Evolutionary conservation across 2,797 vertebrate species (phyloP).

Genomic region (Pipistrellus pygmaeus): DNA sequence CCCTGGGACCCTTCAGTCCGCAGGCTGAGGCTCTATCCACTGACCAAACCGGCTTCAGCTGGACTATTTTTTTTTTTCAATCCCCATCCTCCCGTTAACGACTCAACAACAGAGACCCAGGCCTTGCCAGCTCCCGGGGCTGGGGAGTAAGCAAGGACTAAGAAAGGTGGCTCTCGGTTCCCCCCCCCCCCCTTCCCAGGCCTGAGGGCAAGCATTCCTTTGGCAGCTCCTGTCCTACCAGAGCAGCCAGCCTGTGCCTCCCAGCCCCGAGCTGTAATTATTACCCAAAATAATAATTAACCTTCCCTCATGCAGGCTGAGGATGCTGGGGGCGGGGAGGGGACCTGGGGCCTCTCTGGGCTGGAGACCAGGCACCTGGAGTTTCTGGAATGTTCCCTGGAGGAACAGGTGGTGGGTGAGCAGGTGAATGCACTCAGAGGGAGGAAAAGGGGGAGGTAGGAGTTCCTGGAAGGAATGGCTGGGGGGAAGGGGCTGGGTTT

Average conservation of each 20-base stretch:
- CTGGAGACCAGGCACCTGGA: neutral
- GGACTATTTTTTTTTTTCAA: neutral
- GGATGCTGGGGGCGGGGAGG: neutral
- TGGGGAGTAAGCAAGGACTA: neutral
- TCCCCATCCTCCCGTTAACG: neutral
- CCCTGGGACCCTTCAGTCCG: too few relatives aligned
- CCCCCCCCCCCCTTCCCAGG: neutral
- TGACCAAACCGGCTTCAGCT: too few relatives aligned
- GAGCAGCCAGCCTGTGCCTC: neutral
- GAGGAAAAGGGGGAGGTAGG: too few relatives aligned
- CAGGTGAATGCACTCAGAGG: fast-evolving
- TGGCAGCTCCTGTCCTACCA: conserved; percentile 1
- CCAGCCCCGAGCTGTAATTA: conserved; percentile 66
- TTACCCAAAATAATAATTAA: conserved; percentile 79
- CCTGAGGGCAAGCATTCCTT: conserved; percentile 47
- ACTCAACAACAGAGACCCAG: neutral
- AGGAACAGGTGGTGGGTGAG: neutral
- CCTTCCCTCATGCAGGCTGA: neutral
- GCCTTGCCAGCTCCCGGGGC: neutral
- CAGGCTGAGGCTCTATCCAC: too few relatives aligned
- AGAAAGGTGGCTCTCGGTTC: neutral
- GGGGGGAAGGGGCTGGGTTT: too few relatives aligned
- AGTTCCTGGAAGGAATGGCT: too few relatives aligned
- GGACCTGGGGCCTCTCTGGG: neutral
- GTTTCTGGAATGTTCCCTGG: neutral